A percentile compares a stretch with the other conserved stretches of the same genome.
phyloP scores from a whole-genome alignment of 2,888 invertebrate species.

The Scaptomyza caliginosa region DNA sequence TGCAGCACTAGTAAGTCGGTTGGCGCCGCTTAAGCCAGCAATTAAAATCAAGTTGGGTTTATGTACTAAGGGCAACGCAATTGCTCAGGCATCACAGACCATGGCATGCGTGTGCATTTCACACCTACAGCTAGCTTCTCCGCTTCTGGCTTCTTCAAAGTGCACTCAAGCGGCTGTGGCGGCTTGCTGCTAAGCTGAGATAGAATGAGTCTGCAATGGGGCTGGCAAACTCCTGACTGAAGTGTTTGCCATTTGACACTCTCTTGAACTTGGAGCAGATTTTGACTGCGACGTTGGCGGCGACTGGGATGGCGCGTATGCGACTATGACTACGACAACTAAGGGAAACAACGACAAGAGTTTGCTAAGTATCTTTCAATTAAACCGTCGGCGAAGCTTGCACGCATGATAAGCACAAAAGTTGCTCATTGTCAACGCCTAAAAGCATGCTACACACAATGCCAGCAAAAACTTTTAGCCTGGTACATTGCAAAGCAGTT shows the following conservation, averaged over 20 bases:
- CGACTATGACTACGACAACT: slow-evolving; percentile 15
- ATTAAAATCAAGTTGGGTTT: slow-evolving; percentile 65
- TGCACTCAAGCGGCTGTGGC: slow-evolving; percentile 62
- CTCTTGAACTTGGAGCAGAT: slow-evolving; percentile 51
- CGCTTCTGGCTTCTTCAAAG: slow-evolving; percentile 16
- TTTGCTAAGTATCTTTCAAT: slow-evolving; percentile 78
- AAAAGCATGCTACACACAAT: slow-evolving; percentile 57
- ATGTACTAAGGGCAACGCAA: slow-evolving; percentile 40
- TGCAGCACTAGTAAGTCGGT: slow-evolving; percentile 2
- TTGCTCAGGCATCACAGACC: slow-evolving; percentile 12
- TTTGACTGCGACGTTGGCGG: slow-evolving; percentile 2
- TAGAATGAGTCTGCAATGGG: neutral
- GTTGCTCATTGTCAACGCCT: slow-evolving; percentile 73
- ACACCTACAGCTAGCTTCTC: slow-evolving; percentile 41
- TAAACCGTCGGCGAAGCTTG: slow-evolving; percentile 70
- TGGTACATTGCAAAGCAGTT: slow-evolving; percentile 23
- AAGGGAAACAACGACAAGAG: slow-evolving; percentile 24
- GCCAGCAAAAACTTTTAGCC: slow-evolving; percentile 47
- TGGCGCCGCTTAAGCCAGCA: slow-evolving; percentile 59
- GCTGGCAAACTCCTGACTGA: slow-evolving; percentile 22
- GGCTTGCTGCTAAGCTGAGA: slow-evolving; percentile 9
- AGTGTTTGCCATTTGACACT: slow-evolving; percentile 72
- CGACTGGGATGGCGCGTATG: slow-evolving; percentile 14
- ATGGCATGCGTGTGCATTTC: slow-evolving; percentile 49
- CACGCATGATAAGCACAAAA: slow-evolving; percentile 76